Percentiles rank a stretch among this genome's conserved stretches.
These are phyloP conservation scores for Geophilus truncorum DNA, from an alignment of 2,888 invertebrate genomes.

Conservation along the genomic window DNA sequence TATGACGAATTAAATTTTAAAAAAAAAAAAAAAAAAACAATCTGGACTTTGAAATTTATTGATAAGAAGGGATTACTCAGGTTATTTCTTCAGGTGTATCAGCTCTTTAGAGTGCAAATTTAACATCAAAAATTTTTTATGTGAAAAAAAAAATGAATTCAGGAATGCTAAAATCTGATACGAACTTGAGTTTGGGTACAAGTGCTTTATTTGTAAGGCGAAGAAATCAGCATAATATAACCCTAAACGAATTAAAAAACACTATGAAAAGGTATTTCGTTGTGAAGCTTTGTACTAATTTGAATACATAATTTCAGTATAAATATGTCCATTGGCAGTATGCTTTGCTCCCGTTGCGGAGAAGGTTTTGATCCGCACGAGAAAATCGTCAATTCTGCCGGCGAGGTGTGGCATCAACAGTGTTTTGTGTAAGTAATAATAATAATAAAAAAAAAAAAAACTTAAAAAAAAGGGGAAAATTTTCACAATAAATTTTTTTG, in stretches of 20 bases:
- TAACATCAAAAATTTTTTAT: no score
- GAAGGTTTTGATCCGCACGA: constrained; percentile 95
- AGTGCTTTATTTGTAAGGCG: background rate
- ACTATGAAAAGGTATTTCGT: background rate
- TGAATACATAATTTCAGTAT: constrained; percentile 36
- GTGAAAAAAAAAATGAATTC: background rate
- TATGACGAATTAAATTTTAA: background rate
- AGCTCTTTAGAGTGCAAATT: no score
- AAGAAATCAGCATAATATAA: background rate
- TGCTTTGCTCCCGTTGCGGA: constrained; percentile 91
- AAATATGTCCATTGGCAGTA: constrained; percentile 78
- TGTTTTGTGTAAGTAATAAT: constrained; percentile 86
- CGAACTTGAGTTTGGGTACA: background rate
- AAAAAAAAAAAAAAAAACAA: background rate
- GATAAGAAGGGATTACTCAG: background rate
- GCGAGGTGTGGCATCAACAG: constrained; percentile 97
- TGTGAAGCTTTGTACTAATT: background rate
- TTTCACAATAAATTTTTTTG: constrained; percentile 38
- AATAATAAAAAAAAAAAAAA: background rate
- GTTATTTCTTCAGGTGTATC: background rate
- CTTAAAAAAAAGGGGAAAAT: background rate
- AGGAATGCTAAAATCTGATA: background rate
- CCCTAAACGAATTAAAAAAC: background rate
- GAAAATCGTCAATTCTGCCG: constrained; percentile 97
- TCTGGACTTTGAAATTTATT: background rate